Evolutionary conservation across 1,140 invertebrate species (phyloP).

Genomic region (Hirudo medicinalis): DNA sequence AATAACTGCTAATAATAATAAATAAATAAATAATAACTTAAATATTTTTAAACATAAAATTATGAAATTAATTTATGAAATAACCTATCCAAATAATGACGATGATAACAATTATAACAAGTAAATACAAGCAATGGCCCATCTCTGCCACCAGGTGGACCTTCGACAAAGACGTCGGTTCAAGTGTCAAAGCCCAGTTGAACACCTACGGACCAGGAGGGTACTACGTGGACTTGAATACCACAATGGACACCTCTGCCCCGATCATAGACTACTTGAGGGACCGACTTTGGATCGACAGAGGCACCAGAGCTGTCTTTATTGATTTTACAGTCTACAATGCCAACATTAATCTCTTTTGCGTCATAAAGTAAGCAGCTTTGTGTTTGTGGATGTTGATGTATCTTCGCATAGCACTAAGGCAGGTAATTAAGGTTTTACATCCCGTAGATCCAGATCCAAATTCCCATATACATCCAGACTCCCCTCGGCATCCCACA

Average conservation of each 20-base stretch:
- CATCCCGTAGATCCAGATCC: too few species aligned
- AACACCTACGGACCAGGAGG: conserved; percentile 28
- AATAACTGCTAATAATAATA: too few species aligned
- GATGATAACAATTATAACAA: too few species aligned
- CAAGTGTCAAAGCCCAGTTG: background rate
- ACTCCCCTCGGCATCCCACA: too few species aligned
- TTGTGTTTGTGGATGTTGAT: background rate
- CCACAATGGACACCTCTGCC: conserved; percentile 36
- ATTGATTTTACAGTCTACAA: conserved; percentile 62
- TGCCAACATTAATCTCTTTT: conserved; percentile 60
- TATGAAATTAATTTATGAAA: too few species aligned
- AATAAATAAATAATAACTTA: too few species aligned
- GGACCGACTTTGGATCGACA: conserved; percentile 52
- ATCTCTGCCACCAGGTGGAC: background rate
- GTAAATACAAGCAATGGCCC: too few species aligned
- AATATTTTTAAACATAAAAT: too few species aligned
- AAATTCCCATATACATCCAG: too few species aligned
- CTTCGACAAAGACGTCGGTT: background rate
- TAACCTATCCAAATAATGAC: too few species aligned
- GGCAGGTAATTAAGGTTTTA: too few species aligned
- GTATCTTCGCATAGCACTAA: too few species aligned
- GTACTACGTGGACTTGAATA: conserved; percentile 41
- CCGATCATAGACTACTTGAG: conserved; percentile 46
- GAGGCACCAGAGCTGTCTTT: conserved; percentile 55
- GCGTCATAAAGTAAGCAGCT: conserved; percentile 46